phyloP scores from a whole-genome alignment of 2,888 invertebrate species.

The Rotaria macrura region DNA sequence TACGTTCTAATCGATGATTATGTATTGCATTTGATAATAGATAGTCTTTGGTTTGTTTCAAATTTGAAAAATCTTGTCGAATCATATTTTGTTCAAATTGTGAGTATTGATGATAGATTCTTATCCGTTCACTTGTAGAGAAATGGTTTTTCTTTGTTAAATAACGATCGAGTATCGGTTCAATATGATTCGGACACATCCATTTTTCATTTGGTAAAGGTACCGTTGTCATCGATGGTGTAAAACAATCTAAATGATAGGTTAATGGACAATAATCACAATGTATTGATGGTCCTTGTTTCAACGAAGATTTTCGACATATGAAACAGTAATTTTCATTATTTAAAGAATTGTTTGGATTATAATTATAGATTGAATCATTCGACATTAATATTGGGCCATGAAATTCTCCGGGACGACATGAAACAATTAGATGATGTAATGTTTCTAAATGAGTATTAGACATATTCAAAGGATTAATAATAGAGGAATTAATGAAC shows the following conservation, averaged over 20 bases:
- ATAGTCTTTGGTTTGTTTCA: background rate
- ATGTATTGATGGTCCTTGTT: conserved; percentile 42
- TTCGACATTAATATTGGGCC: background rate
- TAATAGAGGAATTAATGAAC: too few relatives aligned
- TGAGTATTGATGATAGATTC: background rate
- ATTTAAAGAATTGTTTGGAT: background rate
- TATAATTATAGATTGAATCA: background rate
- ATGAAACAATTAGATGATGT: background rate
- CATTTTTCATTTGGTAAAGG: conserved; percentile 67
- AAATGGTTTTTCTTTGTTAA: background rate
- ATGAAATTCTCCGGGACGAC: background rate
- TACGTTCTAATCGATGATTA: background rate
- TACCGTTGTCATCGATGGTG: conserved; percentile 76
- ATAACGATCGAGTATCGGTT: conserved; percentile 61
- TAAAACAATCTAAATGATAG: conserved; percentile 83
- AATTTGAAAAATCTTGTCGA: background rate
- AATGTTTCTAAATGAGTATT: background rate
- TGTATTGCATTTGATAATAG: background rate
- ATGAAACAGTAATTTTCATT: background rate
- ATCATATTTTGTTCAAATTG: background rate
- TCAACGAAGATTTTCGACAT: background rate
- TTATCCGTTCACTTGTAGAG: background rate
- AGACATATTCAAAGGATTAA: background rate
- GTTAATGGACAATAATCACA: conserved; percentile 84
- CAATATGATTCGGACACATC: conserved; percentile 96